Evolutionary conservation across 2,113 vertebrate genomes (phyloP), one percentile per base, ranked within the genome.

Genomic region (Colossoma macropomum): DNA sequence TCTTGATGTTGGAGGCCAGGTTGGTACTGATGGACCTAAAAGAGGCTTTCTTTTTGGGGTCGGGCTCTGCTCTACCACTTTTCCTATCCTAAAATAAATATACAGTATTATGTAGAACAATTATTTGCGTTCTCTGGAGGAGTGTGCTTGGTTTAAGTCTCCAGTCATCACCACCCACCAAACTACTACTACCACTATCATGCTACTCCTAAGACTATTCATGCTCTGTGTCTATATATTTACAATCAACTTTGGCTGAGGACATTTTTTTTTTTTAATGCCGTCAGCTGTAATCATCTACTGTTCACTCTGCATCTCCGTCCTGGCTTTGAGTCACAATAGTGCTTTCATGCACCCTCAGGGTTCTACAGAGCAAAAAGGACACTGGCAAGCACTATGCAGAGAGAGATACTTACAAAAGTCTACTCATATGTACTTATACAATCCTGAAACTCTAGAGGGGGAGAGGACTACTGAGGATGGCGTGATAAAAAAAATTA

Each of bases 41-140:
- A 96, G 97, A 97, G 96, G 97, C 96, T 99, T 98, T 99, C 97
- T 96, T 97, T 99, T 98, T 96, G 96, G 97, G 97, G 95, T 98
- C 98, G 90, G 97, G 97, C 91, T 99, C 98, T 99, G 98, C 96
- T 98, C 98, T 99, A 99, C 96, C 98, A 99, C 96, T 98, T 98
- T 98, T 98, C 96, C 97, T 99, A 99, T 99, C 98, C 98, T 99
- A 99, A 97, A 98, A 99, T 97, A 95, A 94, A 95, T 97, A 98
- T 84, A 84, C 85, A 87, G 86, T 87, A 87, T 62, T 95, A 96
- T 95, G 96, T 90, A 88, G 79, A 89, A 90, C 85, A 90, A 87
- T 89, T 91, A 91, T 91, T 89, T 54, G 60, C 75, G 80, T 86
- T 82, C 86, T 77, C 80, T 81, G 77, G 54, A 78, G 83, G 74